phyloP scores from a whole-genome alignment of 2,797 vertebrate genomes.

The Onychomys leucogaster region DNA sequence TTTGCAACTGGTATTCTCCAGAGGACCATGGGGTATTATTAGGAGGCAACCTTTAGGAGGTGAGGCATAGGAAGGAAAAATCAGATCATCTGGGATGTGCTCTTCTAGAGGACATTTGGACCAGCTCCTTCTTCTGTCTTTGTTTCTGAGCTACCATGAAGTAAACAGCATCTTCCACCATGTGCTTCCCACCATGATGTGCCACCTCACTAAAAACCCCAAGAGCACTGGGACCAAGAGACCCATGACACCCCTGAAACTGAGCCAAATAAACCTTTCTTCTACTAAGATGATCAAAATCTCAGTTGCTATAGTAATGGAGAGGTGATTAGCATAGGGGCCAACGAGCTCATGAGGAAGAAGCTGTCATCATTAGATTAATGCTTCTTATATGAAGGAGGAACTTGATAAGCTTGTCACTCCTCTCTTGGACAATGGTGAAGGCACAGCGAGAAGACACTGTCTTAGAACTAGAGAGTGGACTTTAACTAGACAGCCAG shows the following conservation, averaged over 20 bases:
- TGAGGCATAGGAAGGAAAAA: background rate
- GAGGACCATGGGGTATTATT: background rate
- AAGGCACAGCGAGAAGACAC: background rate
- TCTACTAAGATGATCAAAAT: background rate
- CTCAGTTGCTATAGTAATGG: background rate
- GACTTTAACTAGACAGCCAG: background rate
- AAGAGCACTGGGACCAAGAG: background rate
- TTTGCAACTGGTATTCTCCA: background rate
- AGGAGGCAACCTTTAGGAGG: background rate
- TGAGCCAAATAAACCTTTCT: background rate
- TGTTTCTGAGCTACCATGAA: background rate
- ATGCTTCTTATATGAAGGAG: background rate
- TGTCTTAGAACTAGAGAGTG: background rate
- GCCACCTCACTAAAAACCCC: background rate
- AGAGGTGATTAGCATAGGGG: background rate
- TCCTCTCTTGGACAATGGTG: no score
- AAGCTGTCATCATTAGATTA: no score
- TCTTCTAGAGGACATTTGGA: background rate
- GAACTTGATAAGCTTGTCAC: background rate
- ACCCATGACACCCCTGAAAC: background rate
- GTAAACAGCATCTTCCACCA: background rate
- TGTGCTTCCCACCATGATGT: background rate
- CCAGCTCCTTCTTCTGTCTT: background rate
- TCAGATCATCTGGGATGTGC: background rate
- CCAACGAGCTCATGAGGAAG: no score